phyloP scores from a whole-genome alignment of 2,888 invertebrate genomes.

The Spicauda simplicius region DNA sequence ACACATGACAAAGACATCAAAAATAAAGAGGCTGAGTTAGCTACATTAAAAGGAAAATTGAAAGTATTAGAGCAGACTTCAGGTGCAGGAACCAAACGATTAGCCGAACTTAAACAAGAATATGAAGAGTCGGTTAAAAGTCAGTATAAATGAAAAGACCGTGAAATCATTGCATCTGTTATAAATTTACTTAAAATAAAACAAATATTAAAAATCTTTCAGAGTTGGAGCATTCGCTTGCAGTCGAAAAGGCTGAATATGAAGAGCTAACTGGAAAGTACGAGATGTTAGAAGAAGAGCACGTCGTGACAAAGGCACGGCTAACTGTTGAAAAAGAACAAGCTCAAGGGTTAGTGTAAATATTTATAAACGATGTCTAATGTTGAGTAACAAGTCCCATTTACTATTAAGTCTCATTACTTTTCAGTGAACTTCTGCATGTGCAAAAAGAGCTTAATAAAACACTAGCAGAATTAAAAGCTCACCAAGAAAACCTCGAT shows the following conservation, averaged over 20 bases:
- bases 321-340: conserved; percentile 93
- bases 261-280: conserved; percentile 92
- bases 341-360: conserved; percentile 86
- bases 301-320: conserved; percentile 92
- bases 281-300: conserved; percentile 93
- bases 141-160: conserved; percentile 68
- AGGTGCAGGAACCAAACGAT: conserved; percentile 86
- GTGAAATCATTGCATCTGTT: neutral
- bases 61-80: conserved; percentile 86
- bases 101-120: conserved; percentile 88
- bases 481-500: conserved; percentile 86
- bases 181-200: neutral
- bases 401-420: conserved; percentile 27
- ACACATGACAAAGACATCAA: conserved; percentile 90
- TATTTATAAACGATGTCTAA: neutral
- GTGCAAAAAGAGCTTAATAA: conserved; percentile 86
- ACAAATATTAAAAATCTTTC: conserved; percentile 51
- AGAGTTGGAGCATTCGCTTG: conserved; percentile 88
- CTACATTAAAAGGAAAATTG: conserved; percentile 90
- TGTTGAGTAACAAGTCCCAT: neutral
- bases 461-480: conserved; percentile 87
- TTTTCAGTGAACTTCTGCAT: conserved; percentile 85
- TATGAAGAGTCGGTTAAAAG: conserved; percentile 88
- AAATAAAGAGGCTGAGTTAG: conserved; percentile 91
- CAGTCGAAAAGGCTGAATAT: conserved; percentile 89